Base-by-base conservation (phyloP, 2,888 invertebrate genomes). In the Tipula confusa region DNA sequence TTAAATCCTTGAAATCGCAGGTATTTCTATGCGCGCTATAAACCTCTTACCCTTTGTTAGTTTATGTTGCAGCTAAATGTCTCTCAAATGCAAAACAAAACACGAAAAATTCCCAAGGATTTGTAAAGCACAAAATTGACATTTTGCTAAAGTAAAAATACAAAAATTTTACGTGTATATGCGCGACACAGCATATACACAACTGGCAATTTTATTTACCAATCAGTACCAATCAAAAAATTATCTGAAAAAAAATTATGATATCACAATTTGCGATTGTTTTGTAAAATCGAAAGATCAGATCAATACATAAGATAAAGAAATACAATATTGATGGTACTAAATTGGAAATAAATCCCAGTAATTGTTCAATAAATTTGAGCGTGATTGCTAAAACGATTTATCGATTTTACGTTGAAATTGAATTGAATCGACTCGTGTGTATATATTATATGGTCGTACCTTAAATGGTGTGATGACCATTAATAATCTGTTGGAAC, bases 281-380 rank as follows among this genome's bases (percentile, higher is more conserved):
- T 11, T 64, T 64, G 24, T 64, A 64, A 43, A 5, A 36, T 36
- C 43, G 64, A 48, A 64, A 18, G 64, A 64, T 64, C 64, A 43
- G 43, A 43, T 43, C 15, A 15, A 43, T 43, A 5, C 7, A 43
- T 33, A 33, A 33, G 33, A 33, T 33, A 64, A 24, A 24, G 24
- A 24, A 64, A 64, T 64, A 64, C 24, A 24, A 64, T 5, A 64
- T 64, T 64, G 64, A 64, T 64, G 64, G 64, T 9, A 24, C 24
- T 24, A 18, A 64, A 64, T 64, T 24, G 24, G 64, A 64, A 24
- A 64, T 64, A 64, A 64, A 64, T 64, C 64, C 24, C 18, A 64
- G 24, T 64, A 64, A 64, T 64, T 64, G 64, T 64, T 64, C 24
- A 64, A 64, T 64, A 64, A 64, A 64, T 64, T 64, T 64, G 64